A percentile compares a stretch with the other conserved stretches of the same genome.
Evolutionary conservation across 2,113 vertebrate genomes (phyloP).

Genomic region (Urocolius indicus): DNA sequence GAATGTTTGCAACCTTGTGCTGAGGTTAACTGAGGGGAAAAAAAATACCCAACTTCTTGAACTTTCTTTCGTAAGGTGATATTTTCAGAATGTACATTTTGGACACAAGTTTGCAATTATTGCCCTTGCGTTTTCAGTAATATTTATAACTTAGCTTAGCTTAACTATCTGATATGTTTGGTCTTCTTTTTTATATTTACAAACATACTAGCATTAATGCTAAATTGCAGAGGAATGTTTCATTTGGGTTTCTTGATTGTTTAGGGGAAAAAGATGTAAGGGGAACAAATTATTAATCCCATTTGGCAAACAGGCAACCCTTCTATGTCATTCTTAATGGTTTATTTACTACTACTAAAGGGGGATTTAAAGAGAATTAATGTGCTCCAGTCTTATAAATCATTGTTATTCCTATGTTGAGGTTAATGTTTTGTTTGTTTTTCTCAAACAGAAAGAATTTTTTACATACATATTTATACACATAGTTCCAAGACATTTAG

Average conservation of each 20-base stretch:
- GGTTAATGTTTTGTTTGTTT: slow-evolving; percentile 8
- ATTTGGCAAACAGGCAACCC: not conserved
- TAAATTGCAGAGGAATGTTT: not conserved
- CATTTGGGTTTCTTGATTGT: not conserved
- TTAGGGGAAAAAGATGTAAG: not conserved
- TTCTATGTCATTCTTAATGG: not conserved
- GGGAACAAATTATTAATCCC: not conserved
- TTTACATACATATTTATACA: not conserved
- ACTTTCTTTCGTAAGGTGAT: not conserved
- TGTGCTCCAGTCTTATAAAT: not conserved
- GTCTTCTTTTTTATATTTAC: not conserved
- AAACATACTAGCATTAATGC: not conserved
- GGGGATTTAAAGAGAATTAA: not conserved
- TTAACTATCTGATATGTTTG: not conserved
- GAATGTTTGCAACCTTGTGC: not conserved
- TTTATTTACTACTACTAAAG: not conserved
- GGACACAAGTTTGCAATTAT: not conserved
- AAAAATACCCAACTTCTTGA: not conserved
- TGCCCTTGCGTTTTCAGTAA: not conserved
- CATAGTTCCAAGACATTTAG: not conserved
- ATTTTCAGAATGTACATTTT: not conserved
- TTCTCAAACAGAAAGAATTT: not conserved
- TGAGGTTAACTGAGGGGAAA: not conserved
- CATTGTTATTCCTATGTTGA: not conserved
- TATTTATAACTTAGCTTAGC: not conserved